Evolutionary conservation across 2,888 invertebrate genomes (phyloP), one percentile per base, ranked within the genome.

Genomic region (Epirrhoe tristata): DNA sequence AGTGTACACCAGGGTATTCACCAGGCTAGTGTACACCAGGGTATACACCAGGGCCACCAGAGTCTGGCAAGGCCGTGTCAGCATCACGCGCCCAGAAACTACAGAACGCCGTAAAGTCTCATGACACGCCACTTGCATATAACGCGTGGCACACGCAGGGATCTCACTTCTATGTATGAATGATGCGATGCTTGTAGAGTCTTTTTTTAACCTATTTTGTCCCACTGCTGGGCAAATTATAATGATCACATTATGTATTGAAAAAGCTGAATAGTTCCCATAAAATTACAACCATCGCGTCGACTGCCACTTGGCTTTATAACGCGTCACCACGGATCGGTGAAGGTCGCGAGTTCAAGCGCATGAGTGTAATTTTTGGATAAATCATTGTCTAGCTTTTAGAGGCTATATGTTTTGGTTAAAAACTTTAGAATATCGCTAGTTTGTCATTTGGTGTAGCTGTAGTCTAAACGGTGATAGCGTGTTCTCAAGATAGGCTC

Each of bases 51-150:
- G 48, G 46, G 58, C 57, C 70, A 68, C 16, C 68, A 70, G 56
- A 72, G 74, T 63, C 53, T 73, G 24, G 71, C 79, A 73, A 80
- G 82, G 10, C 80, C 83, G 77, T 89, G 88, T 75, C 86, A 82
- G 70, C 87, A 86, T 73, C 86, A 87, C 79, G 81, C 78, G 70
- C 73, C 79, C 72, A 76, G 83, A 76, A 76, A 75, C 76, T 85
- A 75, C 79, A 79, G 76, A 67, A 77, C 74, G 72, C 78, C 72
- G 64, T 78, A 43, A 81, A 4, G 51, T 32, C 43, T 6, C 24
- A 48, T 43, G 75, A 78, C 78, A 58, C 62, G 55, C 66, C 67
- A 63, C 56, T 39, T 46, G 58, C 52, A 16, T 14, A 39, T 36
- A 51, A 17, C 36, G 4, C 48, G 39, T 60, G 60, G 34, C 50